phyloP scores from a whole-genome alignment of 1,140 invertebrate species.

The Hyposmocoma kahamanoa region DNA sequence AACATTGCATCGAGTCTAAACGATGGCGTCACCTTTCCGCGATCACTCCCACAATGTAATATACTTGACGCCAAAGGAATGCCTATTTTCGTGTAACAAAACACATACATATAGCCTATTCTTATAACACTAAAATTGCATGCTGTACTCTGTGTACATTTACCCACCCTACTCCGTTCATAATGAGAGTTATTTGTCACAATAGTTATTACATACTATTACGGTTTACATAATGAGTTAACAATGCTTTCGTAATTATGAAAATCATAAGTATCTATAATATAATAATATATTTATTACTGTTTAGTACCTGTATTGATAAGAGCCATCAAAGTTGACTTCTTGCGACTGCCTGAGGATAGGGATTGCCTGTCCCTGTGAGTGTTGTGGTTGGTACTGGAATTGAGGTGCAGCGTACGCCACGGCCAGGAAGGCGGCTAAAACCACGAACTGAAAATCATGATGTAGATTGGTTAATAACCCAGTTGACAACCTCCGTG shows the following conservation, averaged over 20 bases:
- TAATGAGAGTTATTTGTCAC: background rate
- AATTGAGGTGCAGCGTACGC: slow-evolving; percentile 58
- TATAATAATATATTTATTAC: slow-evolving; percentile 9
- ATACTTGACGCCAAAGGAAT: background rate
- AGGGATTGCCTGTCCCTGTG: slow-evolving; percentile 59
- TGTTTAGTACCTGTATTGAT: slow-evolving; percentile 75
- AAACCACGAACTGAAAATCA: slow-evolving; percentile 48
- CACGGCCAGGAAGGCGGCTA: slow-evolving; percentile 49
- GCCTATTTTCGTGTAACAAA: background rate
- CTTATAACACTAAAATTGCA: background rate
- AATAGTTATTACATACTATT: background rate
- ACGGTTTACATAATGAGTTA: background rate
- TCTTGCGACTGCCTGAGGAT: slow-evolving; percentile 77
- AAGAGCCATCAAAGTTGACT: slow-evolving; percentile 79
- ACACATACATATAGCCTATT: background rate
- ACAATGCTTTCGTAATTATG: background rate
- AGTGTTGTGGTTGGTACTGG: slow-evolving; percentile 37
- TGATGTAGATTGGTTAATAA: background rate
- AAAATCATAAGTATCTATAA: too few relatives aligned
- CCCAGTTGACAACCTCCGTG: background rate
- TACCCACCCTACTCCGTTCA: background rate
- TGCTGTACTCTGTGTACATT: background rate
- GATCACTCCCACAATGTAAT: background rate
- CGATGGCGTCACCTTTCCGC: too few relatives aligned
- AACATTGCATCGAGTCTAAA: too few relatives aligned